A percentile compares a stretch with the other conserved stretches of the same genome.
These are phyloP conservation scores for Magallana ariakensis DNA, from an alignment of 1,140 invertebrate genomes.

Conservation along the genomic window DNA sequence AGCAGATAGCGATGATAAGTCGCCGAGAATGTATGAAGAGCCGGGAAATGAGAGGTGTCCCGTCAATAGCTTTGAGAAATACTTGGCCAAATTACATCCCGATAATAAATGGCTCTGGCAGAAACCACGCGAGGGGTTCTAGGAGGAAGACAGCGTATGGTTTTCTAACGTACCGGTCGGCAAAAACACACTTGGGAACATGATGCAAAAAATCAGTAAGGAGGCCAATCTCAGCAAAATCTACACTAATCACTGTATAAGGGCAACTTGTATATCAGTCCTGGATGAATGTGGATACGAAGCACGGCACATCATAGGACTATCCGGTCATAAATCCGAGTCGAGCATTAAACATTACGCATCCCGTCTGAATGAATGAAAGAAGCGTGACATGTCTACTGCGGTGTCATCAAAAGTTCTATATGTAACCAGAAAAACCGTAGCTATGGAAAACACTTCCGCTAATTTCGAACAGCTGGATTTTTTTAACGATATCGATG, in stretches of 20 bases:
- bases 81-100: constrained; percentile 13
- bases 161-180: constrained; percentile 48
- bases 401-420: neutral
- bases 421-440: neutral
- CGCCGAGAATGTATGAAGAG: constrained; percentile 15
- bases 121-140: constrained; percentile 41
- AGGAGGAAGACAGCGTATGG: constrained; percentile 36
- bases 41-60: no score
- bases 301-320: no score
- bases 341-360: constrained; percentile 19
- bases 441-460: neutral
- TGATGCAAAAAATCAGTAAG: constrained; percentile 31
- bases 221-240: constrained; percentile 27
- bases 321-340: no score
- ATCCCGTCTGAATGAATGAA: neutral
- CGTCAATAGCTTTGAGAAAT: neutral
- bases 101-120: neutral
- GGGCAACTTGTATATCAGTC: constrained; percentile 43
- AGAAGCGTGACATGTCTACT: constrained; percentile 43
- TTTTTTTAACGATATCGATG: neutral
- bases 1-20: neutral
- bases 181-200: constrained; percentile 41
- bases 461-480: neutral
- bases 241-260: constrained; percentile 52
- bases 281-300: no score